Evolutionary conservation across 1,140 invertebrate genomes (phyloP), one percentile per base, ranked within the genome.

Genomic region (Pentalonia nigronervosa): DNA sequence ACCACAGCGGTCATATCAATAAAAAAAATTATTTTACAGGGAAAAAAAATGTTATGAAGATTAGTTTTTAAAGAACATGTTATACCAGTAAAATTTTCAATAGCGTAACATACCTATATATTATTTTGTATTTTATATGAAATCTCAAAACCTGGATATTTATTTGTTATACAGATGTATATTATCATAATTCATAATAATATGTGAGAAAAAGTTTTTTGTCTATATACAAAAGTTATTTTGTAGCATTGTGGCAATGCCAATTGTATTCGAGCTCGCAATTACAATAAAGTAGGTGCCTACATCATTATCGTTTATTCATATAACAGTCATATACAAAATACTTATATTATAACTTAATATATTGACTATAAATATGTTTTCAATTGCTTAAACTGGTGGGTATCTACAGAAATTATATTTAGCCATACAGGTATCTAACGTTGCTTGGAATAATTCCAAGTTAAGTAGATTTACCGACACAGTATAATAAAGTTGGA

Each of bases 401-500:
- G 21, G 34, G 48, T 50, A 67, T 0, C 36, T 89, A 89, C 6
- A 30, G 21, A 88, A 88, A 88, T 50, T 87, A 17, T n/a, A n/a
- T 67, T 67, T 48, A 48, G 1, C 1, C 25, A 86, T 86, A 86
- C 45, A 30, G 23, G 20, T 86, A 86, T 88, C 21, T 25, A 87
- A 50, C 86, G 34, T 36, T 56, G 53, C 25, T 60, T 90, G 88
- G 88, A 90, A 6, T 30, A 56, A 60, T 60, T 90, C 36, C 53
- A 90, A 90, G 36, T 90, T 14, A 89, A 53, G 14, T 89, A 56
- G 25, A 60, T 90, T 67, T 47, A 45, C 36, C 7, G 36, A 67
- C 25, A 23, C 36, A 17, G 23, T 34, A 60, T 60, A 90, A 90
- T 89, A 89, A 90, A 90, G 34, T 90, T 60, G 30, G 36, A 90